Evolutionary conservation across 92 coral and sea anemone genomes (phyloP), one percentile per base, ranked within the genome.

Genomic region (Phenganax subtilis): DNA sequence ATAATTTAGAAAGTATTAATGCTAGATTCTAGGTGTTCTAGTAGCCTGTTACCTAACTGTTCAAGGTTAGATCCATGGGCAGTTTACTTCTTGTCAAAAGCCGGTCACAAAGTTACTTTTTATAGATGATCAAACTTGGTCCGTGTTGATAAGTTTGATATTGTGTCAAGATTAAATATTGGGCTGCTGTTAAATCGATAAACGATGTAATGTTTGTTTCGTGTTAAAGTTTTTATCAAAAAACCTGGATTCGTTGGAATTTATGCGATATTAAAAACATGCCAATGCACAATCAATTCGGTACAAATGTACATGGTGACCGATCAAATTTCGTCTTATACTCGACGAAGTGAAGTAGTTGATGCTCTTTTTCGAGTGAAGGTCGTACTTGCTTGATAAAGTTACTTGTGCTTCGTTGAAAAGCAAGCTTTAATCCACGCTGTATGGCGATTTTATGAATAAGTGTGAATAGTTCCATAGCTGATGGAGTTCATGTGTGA

Each of bases 161-260:
- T 30, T 30, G 73, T 6, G 11, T 28, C 53, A 68, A 37, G 73
- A 68, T 68, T 68, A 9, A 68, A 68, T 68, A 68, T 68, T 10
- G 73, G 54, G 8, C 16, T 9, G 47, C 47, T 37, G 73, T 30
- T 68, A 68, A 29, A 30, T 30, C 70, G 71, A 76, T 76, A 76
- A 76, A 76, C 8, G 28, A 31, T 37, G 31, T 51, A 27, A 7
- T 75, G 80, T 75, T 75, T 75, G 80, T 75, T 75, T 63, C 28
- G 25, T 57, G 51, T 55, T 27, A 12, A 55, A 2, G 57, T 59
- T 52, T 29, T 7, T 2, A n/a, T 12, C 31, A 29, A 30, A 28
- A 57, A 76, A 76, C 81, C 70, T 76, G 81, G 81, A 76, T 76
- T 11, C 81, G 12, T 59, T 9, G 60, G 81, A 76, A 76, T 76